phyloP scores from a whole-genome alignment of 2,888 invertebrate genomes.

The Auanema freiburgensis region DNA sequence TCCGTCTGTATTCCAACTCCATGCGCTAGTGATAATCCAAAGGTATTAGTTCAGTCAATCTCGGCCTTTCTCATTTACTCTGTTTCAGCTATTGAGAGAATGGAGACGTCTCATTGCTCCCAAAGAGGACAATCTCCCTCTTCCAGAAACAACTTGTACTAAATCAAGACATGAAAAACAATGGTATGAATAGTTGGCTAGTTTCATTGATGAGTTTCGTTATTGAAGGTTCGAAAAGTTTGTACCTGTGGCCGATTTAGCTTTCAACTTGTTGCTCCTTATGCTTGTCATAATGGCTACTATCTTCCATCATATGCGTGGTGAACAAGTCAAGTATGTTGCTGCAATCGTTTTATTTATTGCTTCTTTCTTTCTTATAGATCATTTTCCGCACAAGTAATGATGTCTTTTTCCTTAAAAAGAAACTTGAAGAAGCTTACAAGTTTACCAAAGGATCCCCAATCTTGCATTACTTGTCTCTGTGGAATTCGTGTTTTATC shows the following conservation, averaged over 20 bases:
- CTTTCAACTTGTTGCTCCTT: constrained; percentile 53
- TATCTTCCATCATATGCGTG: constrained; percentile 55
- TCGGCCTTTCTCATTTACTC: background rate
- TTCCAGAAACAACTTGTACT: constrained; percentile 59
- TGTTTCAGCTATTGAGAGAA: constrained; percentile 49
- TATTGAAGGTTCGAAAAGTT: constrained; percentile 45
- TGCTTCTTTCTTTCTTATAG: constrained; percentile 27
- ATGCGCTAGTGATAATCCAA: constrained; percentile 52
- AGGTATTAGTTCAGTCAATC: constrained; percentile 18
- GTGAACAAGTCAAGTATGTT: constrained; percentile 51
- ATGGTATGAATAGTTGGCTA: constrained; percentile 36
- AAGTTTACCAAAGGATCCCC: constrained; percentile 61
- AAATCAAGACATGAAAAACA: constrained; percentile 56
- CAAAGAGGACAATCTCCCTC: constrained; percentile 32
- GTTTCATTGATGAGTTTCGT: background rate
- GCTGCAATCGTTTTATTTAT: background rate
- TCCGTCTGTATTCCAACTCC: constrained; percentile 59
- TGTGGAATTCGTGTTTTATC: constrained; percentile 60
- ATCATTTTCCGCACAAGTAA: constrained; percentile 49
- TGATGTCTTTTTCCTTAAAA: constrained; percentile 60
- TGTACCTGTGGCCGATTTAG: constrained; percentile 58
- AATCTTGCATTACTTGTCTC: constrained; percentile 61
- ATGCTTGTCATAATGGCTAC: constrained; percentile 58
- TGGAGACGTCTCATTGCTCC: constrained; percentile 49
- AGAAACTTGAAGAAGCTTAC: constrained; percentile 52